Evolutionary conservation across 2,888 invertebrate species (phyloP).

Genomic region (Luperina testacea): DNA sequence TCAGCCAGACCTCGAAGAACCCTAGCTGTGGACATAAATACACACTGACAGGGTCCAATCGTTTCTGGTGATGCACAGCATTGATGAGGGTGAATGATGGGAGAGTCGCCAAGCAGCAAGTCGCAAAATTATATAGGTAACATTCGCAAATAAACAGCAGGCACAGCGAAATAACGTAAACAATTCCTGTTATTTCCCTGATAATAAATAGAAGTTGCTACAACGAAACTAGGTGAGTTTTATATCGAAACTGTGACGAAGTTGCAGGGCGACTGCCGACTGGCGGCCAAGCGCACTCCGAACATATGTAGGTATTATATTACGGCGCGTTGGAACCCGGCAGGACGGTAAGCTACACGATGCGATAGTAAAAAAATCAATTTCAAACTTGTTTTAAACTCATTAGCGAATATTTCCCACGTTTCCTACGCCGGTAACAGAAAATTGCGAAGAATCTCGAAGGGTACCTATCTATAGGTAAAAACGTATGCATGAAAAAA

Average conservation of each 20-base stretch:
- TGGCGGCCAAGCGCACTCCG: not conserved
- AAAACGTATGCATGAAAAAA: conserved; percentile 6
- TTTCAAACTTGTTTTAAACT: not conserved
- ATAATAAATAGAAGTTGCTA: not conserved
- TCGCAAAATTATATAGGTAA: conserved; percentile 29
- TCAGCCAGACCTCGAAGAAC: conserved; percentile 99
- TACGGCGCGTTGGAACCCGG: not conserved
- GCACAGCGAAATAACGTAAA: not conserved
- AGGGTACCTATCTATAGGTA: not conserved
- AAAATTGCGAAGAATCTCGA: not conserved
- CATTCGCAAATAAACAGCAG: conserved; percentile 19
- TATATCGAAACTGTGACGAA: not conserved
- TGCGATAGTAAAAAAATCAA: not conserved
- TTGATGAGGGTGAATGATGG: conserved; percentile 39
- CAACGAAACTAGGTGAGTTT: not conserved
- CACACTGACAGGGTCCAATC: conserved; percentile 65
- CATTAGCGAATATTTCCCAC: not conserved
- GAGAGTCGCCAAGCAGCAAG: conserved; percentile 27
- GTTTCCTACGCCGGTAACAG: not conserved
- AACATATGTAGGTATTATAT: not conserved
- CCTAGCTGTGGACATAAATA: conserved; percentile 89
- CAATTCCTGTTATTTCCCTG: not conserved
- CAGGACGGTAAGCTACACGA: not conserved
- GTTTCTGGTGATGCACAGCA: conserved; percentile 16
- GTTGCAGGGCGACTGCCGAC: not conserved